A percentile compares a stretch with the other conserved stretches of the same genome.
Evolutionary conservation across 2,888 invertebrate species (phyloP).

Genomic region (Mechanitis mazaeus): DNA sequence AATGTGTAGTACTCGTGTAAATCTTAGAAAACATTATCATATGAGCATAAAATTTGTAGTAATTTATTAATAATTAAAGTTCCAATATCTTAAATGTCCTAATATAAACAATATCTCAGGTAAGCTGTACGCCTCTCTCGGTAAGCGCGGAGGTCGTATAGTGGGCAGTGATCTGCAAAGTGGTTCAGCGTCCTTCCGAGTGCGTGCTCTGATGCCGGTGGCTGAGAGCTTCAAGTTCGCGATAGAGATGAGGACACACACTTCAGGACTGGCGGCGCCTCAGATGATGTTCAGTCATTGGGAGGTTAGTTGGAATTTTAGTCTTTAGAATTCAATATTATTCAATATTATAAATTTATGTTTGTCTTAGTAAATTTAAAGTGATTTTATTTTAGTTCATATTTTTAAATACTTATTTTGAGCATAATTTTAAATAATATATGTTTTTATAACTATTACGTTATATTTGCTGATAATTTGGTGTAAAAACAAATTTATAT

Average conservation of each 20-base stretch:
- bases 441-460: too few species aligned
- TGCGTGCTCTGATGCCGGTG: constrained; percentile 93
- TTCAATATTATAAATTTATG: too few species aligned
- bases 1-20: too few species aligned
- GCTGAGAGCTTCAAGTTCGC: constrained; percentile 98
- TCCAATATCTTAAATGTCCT: not conserved
- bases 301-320: constrained; percentile 80
- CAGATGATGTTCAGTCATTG: constrained; percentile 98
- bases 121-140: constrained; percentile 93
- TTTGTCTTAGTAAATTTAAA: too few species aligned
- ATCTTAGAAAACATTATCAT: too few species aligned
- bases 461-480: too few species aligned
- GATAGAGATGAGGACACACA: constrained; percentile 94
- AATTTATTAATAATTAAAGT: too few species aligned
- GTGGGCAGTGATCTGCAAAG: constrained; percentile 93
- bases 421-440: too few species aligned
- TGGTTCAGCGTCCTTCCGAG: constrained; percentile 92
- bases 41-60: too few species aligned
- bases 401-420: too few species aligned
- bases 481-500: too few species aligned
- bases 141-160: constrained; percentile 90
- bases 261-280: constrained; percentile 96
- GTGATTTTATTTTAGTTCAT: too few species aligned
- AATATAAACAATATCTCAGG: constrained; percentile 69
- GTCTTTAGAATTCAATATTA: not conserved